Base-by-base conservation (phyloP, 2,888 invertebrate species). In the Oxyscelio sp. region DNA sequence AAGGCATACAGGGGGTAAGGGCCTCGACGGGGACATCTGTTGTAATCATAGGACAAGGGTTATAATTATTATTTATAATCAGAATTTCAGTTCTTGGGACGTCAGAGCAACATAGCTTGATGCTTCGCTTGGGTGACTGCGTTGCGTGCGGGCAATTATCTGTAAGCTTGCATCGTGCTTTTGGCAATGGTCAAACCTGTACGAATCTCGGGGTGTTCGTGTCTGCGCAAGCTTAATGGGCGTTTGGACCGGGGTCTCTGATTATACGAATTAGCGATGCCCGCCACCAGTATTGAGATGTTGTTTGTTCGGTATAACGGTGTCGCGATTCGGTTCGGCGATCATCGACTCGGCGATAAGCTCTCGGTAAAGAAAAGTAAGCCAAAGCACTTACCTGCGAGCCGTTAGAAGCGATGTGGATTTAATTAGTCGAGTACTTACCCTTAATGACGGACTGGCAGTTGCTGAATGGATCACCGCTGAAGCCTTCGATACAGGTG, bases 381-480 rank as follows among this genome's bases (percentile, higher is more conserved):
- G 85, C 83, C 56, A 6, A 90, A 90, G 90, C 90, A 90, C 90
- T 91, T 91, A 90, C 90, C 90, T 91, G 85, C 34, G 2, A 22
- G 43, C 21, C 43, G 48, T 17, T 74, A 84, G 52, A 80, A 71
- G 66, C 71, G 54, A 19, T 43, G 68, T 17, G 31, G 9, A 24
- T 24, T 38, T 19, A 21, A 17, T 50, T 63, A 52, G 40, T 68
- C 45, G 38, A 38, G 45, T 61, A 93, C 92, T 92, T 86, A 92
- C 92, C 91, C 89, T 92, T 92, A 66, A 80, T 59, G 58, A 85
- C 91, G 38, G 90, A 92, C 73, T 92, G 90, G 79, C 95, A 95
- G 56, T 91, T 92, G 80, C 91, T 91, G 90, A 94, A 94, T 56
- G 97, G 97, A 94, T 97, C 96, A 56, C 95, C 95, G 59, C 94